A percentile compares a stretch with the other conserved stretches of the same genome.
Conservation (phyloP, 2,797 vertebrate species). For the Hypotaenidia philippensis region DNA sequence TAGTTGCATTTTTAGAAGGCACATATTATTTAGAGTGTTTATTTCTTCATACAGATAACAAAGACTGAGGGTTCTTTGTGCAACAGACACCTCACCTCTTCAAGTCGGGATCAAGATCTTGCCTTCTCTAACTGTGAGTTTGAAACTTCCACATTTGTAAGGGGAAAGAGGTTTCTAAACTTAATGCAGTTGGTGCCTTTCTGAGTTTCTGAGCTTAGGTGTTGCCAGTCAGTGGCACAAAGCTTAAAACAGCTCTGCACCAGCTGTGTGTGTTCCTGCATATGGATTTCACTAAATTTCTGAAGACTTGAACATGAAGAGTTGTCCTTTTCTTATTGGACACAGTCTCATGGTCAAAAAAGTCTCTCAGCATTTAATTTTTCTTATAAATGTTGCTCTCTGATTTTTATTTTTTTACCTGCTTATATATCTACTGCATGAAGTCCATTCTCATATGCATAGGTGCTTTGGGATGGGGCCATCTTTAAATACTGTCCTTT, state of each 20-base stretch:
- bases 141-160: background rate
- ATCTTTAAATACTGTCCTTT: background rate
- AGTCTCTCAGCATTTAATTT: background rate
- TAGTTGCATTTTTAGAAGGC: background rate
- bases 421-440: background rate
- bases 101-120: slow-evolving; percentile 26
- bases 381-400: background rate
- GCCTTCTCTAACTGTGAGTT: slow-evolving; percentile 65
- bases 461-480: background rate
- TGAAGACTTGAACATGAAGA: background rate
- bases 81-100: background rate
- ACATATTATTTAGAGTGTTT: background rate
- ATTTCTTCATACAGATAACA: slow-evolving; percentile 58
- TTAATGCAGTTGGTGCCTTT: background rate
- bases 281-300: background rate
- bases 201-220: background rate
- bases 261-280: background rate
- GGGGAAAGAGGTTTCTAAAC: background rate
- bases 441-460: background rate
- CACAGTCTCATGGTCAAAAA: background rate
- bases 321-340: background rate
- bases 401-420: background rate
- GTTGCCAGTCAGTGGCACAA: background rate
- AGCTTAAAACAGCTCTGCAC: background rate
- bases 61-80: slow-evolving; percentile 3